phyloP scores from a whole-genome alignment of 2,888 invertebrate genomes.

The Miltochrista miniata region DNA sequence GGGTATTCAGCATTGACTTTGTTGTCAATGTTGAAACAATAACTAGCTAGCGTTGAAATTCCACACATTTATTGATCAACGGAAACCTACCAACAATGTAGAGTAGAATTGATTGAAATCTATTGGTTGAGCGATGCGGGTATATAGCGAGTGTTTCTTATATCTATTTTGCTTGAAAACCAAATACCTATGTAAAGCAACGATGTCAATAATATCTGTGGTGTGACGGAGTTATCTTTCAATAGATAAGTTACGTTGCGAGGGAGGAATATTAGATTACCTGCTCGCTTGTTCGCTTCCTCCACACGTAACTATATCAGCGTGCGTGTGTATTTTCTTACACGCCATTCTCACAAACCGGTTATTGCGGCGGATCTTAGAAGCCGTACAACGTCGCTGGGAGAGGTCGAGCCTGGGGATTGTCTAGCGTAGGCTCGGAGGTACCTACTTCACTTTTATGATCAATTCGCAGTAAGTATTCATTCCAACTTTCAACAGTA shows the following conservation, averaged over 20 bases:
- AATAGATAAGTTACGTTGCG: constrained; percentile 3
- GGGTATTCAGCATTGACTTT: too few relatives aligned
- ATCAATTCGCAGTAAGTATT: not conserved
- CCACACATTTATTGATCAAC: constrained; percentile 1
- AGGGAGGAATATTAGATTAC: constrained; percentile 17
- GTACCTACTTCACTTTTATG: not conserved
- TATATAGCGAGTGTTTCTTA: not conserved
- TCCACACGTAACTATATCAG: constrained; percentile 10
- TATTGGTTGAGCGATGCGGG: constrained; percentile 10
- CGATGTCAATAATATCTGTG: constrained; percentile 10
- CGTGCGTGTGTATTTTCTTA: constrained; percentile 5
- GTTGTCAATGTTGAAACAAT: too few relatives aligned
- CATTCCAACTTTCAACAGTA: not conserved
- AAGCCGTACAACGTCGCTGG: constrained; percentile 8
- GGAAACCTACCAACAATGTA: constrained; percentile 7
- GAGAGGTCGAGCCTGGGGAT: constrained; percentile 3
- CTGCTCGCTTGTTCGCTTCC: constrained; percentile 17
- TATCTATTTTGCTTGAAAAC: too few relatives aligned
- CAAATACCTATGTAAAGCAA: not conserved
- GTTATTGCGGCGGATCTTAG: constrained; percentile 6
- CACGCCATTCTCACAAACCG: constrained; percentile 8
- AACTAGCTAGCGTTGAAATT: too few relatives aligned
- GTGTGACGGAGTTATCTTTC: constrained; percentile 14
- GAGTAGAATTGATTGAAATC: constrained; percentile 9
- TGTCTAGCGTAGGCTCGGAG: not conserved